A percentile compares a stretch with the other conserved stretches of the same genome.
Evolutionary conservation across 2,113 vertebrate genomes (phyloP).

Genomic region (Cavia aperea): DNA sequence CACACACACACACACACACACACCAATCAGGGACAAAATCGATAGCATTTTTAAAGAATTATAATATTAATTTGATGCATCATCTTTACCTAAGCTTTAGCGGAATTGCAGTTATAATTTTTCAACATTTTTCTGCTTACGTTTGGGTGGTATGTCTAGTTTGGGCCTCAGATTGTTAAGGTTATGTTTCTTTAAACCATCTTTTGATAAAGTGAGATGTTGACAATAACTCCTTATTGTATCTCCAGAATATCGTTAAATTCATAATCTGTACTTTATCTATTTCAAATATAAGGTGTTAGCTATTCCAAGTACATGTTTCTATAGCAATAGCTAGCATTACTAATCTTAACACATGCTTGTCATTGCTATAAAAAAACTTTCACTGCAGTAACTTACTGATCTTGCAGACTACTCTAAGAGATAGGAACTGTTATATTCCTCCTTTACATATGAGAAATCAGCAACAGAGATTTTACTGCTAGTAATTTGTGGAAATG

Average conservation of each 20-base stretch:
- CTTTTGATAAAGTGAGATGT: not conserved
- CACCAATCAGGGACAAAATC: not conserved
- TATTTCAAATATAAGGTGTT: slow-evolving; percentile 5
- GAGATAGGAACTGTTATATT: not conserved
- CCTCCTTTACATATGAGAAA: not conserved
- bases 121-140: not conserved
- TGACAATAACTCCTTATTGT: not conserved
- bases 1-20: not conserved
- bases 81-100: not conserved
- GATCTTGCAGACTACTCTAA: not conserved
- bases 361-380: not conserved
- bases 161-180: not conserved
- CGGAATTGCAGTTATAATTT: not conserved
- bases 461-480: not conserved
- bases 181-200: not conserved
- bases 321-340: not conserved
- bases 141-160: not conserved
- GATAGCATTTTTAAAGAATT: not conserved
- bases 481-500: not conserved
- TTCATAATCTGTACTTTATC: not conserved
- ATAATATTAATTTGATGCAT: not conserved
- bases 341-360: not conserved
- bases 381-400: not conserved
- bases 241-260: not conserved
- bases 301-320: not conserved